Evolutionary conservation across 1,140 invertebrate species (phyloP), one percentile per base, ranked within the genome.

Genomic region (Drosophila tsacasi): DNA sequence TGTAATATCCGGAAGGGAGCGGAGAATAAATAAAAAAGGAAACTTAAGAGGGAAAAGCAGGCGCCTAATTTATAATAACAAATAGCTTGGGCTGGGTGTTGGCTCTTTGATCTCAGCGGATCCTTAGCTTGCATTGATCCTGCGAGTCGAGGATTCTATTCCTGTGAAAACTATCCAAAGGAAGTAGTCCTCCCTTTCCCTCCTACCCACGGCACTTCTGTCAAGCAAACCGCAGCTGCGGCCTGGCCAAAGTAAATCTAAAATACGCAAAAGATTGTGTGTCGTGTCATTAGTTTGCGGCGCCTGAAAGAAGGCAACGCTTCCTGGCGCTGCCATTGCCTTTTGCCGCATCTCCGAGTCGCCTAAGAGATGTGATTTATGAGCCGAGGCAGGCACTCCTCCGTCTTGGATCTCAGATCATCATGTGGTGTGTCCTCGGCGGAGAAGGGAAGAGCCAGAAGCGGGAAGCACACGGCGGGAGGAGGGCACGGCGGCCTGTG

Each of bases 311-410:
- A 62, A 62, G 63, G 63, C 63, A 61, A 23, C 62, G 61, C 58
- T 68, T 47, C 37, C 67, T 68, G 30, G 8, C 30, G 30, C 30
- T 57, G 32, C 25, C 61, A 25, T 12, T 25, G 12, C 27, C 17
- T 15, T 27, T 42, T 68, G 44, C 27, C 57, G 54, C 55, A 60
- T 68, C 42, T 44, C 58, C 46, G 46, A 30, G 59, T 25, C 58
- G 73, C 73, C 76, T 57, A 65, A 79, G 64, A 79, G 64, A 65
- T 79, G 81, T 83, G 77, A 83, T 83, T 83, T 83, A 83, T 83
- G 81, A 64, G 76, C 49, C 71, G 27, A 54, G 69, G 63, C 80
- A 83, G 69, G 39, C 19, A 27, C 74, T 49, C n/a, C 57, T 40
- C 54, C 78, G 60, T 35, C 44, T 37, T 25, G 25, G n/a, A 42